Evolutionary conservation across 2,888 invertebrate genomes (phyloP), one percentile per base, ranked within the genome.

Genomic region (Chrysolina americana): DNA sequence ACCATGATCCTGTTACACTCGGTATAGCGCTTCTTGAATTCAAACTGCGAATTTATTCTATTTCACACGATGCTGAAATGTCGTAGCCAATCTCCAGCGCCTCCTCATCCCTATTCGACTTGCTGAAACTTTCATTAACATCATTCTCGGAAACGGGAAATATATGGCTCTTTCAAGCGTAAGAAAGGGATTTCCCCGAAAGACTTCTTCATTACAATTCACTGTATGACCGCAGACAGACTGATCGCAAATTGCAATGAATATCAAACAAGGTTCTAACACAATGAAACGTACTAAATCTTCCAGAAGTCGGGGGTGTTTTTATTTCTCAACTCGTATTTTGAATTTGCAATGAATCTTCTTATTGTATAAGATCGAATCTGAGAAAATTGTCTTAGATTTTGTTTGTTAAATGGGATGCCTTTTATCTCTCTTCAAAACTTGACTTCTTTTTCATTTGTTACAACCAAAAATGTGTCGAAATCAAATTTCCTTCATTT

Each of bases 301-400:
- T 77, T 70, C 47, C 59, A 73, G 65, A 72, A 73, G 56, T 69
- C 50, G 68, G 68, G 70, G 74, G 79, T 79, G 77, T 80, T 80
- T 80, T 78, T 80, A 79, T 79, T 79, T 79, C 78, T 79, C 80
- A 76, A 76, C 73, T 69, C 76, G 17, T 66, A 73, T 75, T 76
- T 75, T 71, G 74, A 72, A 70, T 69, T 72, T 68, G 73, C 65
- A 56, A 78, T 78, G 75, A 76, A 78, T 78, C 73, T 72, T 62
- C 19, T 9, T 19, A 19, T 71, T 72, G 72, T 68, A 59, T 64
- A 23, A 68, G 70, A 48, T 66, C 21, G 59, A 71, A 68, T 71
- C 68, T 68, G 47, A 50, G 65, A 13, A 73, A 64, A 15, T n/a
- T n/a, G n/a, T n/a, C n/a, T n/a, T 15, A 44, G 59, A 63, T 19